Base-by-base conservation (phyloP, 2,888 invertebrate genomes). In the Diaprepes abbreviatus region DNA sequence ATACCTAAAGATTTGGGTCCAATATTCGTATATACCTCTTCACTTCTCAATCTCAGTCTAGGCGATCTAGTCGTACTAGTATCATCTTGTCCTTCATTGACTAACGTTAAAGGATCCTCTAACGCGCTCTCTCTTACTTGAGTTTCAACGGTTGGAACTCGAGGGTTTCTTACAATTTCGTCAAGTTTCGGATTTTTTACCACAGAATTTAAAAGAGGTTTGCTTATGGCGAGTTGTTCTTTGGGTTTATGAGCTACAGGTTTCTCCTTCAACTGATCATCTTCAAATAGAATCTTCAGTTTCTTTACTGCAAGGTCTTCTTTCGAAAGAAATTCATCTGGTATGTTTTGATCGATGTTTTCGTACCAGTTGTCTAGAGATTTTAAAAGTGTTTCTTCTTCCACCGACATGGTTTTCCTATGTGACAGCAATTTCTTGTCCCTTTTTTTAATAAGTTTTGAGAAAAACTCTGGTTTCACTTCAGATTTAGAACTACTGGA, bases 201-300 rank as follows among this genome's bases (percentile, higher is more conserved):
- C 5, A 84, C 82, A 0, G 83, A 83, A 52, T 76, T 76, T 45
- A 83, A 52, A 1, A 83, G 74, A 0, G 83, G 83, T 70, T 82
- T 83, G 73, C 79, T 84, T 54, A 83, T 83, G 5, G 82, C 82
- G 10, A 80, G 77, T 52, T 77, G 79, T 71, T 75, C 79, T 76
- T 81, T 83, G 0, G 80, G 75, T 67, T 79, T 81, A 17, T 77
- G 79, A 10, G 81, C 80, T 3, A 78, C 72, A 0, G 81, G 83
- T 71, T 78, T 80, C 16, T 74, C 72, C 33, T 72, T 78, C 52
- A 74, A 68, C 5, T 40, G 64, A 4, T 80, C 79, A 21, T 77
- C 73, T 58, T 82, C 81, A 68, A 80, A 83, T 24, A 79, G 73
- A 6, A 73, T 73, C 71, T 83, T 83, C 17, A 84, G 65, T 68